phyloP scores from a whole-genome alignment of 2,888 invertebrate genomes.

The Ectemnius continuus region DNA sequence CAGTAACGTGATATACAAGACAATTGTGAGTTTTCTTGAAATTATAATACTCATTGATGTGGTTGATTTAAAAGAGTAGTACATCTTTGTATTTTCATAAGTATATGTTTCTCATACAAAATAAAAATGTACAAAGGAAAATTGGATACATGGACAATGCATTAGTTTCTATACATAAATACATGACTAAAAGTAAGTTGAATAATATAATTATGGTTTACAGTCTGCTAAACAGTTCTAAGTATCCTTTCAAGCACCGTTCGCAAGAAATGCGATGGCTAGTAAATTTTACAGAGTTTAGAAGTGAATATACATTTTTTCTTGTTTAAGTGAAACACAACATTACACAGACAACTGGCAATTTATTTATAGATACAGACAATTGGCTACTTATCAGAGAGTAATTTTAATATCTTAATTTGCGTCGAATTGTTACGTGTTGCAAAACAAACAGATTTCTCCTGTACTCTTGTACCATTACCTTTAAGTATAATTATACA shows the following conservation, averaged over 20 bases:
- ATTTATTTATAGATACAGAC: slow-evolving; percentile 72
- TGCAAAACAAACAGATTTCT: slow-evolving; percentile 55
- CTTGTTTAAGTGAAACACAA: slow-evolving; percentile 56
- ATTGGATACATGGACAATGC: slow-evolving; percentile 21
- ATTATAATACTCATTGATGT: slow-evolving; percentile 30
- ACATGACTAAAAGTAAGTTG: slow-evolving; percentile 14
- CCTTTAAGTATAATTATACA: slow-evolving; percentile 50
- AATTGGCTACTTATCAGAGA: slow-evolving; percentile 62
- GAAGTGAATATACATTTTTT: slow-evolving; percentile 37
- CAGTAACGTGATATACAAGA: slow-evolving; percentile 7
- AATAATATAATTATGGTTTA: background rate
- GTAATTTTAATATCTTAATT: slow-evolving; percentile 52
- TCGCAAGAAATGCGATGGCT: background rate
- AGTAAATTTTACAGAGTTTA: slow-evolving; percentile 36
- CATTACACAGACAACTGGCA: slow-evolving; percentile 62
- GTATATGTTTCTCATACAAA: slow-evolving; percentile 21
- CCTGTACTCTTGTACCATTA: slow-evolving; percentile 51
- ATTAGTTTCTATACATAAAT: slow-evolving; percentile 30
- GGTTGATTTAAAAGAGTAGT: slow-evolving; percentile 25
- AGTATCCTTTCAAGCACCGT: slow-evolving; percentile 1
- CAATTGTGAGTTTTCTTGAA: slow-evolving; percentile 6
- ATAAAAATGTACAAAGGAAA: slow-evolving; percentile 43
- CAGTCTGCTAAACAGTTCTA: too few relatives aligned
- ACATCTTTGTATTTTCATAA: slow-evolving; percentile 11
- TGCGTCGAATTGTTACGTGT: slow-evolving; percentile 48